phyloP scores from a whole-genome alignment of 2,888 invertebrate genomes.

The Tipula vernalis region DNA sequence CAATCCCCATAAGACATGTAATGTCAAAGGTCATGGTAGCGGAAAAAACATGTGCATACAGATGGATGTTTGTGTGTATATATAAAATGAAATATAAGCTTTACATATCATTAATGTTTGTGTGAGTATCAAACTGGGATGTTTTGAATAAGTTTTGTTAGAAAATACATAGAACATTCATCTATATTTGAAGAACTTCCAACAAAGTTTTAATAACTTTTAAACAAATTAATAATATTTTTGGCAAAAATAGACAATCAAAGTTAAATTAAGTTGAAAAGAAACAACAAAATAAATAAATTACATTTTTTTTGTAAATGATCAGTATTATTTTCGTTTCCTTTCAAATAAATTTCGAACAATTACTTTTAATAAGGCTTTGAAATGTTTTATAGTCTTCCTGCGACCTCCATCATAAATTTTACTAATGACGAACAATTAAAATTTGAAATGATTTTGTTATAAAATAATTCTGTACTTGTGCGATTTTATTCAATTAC shows the following conservation, averaged over 20 bases:
- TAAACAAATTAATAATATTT: not conserved
- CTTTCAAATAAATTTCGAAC: not conserved
- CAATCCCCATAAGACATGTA: not conserved
- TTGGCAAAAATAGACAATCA: not conserved
- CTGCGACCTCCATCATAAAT: not conserved
- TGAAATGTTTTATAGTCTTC: not conserved
- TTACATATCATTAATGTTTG: not conserved
- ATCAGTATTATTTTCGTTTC: not conserved
- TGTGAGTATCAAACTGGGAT: not conserved
- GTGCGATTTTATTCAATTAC: too few species aligned
- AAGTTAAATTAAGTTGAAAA: not conserved
- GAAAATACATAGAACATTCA: not conserved
- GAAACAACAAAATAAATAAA: not conserved
- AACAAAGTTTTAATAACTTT: not conserved
- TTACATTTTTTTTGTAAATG: not conserved
- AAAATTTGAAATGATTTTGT: not conserved
- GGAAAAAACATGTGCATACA: not conserved
- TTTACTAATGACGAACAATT: not conserved
- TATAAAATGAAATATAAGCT: not conserved
- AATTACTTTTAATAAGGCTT: not conserved
- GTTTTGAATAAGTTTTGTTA: too few species aligned
- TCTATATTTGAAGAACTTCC: not conserved
- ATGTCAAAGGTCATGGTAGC: not conserved
- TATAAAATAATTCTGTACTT: too few species aligned
- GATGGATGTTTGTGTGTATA: not conserved